Conservation (phyloP, 2,797 vertebrate species). For the Lepilemur septentrionalis region DNA sequence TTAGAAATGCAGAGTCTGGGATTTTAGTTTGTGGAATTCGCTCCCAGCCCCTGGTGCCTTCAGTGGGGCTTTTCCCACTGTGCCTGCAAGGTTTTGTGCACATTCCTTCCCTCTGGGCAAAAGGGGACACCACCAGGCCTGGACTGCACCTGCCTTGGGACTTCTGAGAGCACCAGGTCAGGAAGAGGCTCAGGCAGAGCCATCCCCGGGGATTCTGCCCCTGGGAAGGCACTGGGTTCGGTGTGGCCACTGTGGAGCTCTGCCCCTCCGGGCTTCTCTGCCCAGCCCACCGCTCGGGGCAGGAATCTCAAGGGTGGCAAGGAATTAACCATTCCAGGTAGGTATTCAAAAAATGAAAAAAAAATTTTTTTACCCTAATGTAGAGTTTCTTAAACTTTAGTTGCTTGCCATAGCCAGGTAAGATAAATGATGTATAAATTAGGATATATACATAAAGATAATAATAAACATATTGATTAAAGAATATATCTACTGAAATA, state of each 20-base stretch:
- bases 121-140: not conserved
- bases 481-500: not conserved
- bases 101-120: not conserved
- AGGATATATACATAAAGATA: not conserved
- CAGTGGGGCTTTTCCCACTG: not conserved
- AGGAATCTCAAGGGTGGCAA: not conserved
- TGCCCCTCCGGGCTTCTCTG: not conserved
- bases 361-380: not conserved
- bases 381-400: not conserved
- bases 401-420: not conserved
- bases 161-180: not conserved
- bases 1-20: no score
- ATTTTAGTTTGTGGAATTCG: not conserved
- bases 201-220: not conserved
- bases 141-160: not conserved
- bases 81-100: not conserved
- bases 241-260: accelerated
- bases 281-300: not conserved
- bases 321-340: not conserved
- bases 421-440: not conserved
- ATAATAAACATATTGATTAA: not conserved
- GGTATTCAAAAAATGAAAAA: not conserved
- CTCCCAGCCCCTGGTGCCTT: accelerated
- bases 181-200: not conserved
- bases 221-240: accelerated